Evolutionary conservation across 2,888 invertebrate genomes (phyloP).

Genomic region (Amiota mariae): DNA sequence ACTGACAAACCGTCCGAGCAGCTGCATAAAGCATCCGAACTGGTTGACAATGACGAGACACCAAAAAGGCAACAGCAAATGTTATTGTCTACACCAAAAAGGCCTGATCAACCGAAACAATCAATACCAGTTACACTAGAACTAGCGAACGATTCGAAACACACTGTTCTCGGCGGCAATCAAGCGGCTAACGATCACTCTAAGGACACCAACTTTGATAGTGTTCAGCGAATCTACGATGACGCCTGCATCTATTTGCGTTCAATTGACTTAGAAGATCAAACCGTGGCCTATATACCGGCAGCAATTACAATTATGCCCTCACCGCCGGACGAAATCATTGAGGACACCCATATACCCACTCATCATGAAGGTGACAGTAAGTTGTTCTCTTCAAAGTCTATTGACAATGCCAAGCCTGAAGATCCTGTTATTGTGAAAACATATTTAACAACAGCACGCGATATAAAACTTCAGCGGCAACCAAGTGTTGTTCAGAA

Average conservation of each 20-base stretch:
- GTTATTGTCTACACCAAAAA: slow-evolving; percentile 41
- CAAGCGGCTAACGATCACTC: background rate
- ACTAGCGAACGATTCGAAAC: slow-evolving; percentile 28
- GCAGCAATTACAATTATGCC: slow-evolving; percentile 57
- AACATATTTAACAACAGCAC: slow-evolving; percentile 10
- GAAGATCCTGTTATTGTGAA: slow-evolving; percentile 56
- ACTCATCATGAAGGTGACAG: background rate
- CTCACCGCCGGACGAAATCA: slow-evolving; percentile 43
- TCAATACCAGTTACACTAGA: slow-evolving; percentile 54
- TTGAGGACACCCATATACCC: background rate
- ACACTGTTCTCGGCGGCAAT: slow-evolving; percentile 5
- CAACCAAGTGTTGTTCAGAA: slow-evolving; percentile 34
- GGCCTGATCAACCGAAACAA: slow-evolving; percentile 36
- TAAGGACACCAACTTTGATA: slow-evolving; percentile 30
- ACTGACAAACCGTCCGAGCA: slow-evolving; percentile 24
- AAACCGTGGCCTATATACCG: slow-evolving; percentile 54
- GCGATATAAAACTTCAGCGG: slow-evolving; percentile 13
- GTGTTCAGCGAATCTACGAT: slow-evolving; percentile 62
- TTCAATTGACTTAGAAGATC: slow-evolving; percentile 62
- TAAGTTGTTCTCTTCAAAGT: slow-evolving; percentile 33
- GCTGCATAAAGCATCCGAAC: slow-evolving; percentile 17
- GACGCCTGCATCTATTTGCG: slow-evolving; percentile 65
- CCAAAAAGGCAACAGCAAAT: slow-evolving; percentile 59
- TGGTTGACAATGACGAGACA: slow-evolving; percentile 54
- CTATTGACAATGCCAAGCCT: slow-evolving; percentile 52